Conservation (phyloP, 2,888 invertebrate genomes). For the Elysia crispata region DNA sequence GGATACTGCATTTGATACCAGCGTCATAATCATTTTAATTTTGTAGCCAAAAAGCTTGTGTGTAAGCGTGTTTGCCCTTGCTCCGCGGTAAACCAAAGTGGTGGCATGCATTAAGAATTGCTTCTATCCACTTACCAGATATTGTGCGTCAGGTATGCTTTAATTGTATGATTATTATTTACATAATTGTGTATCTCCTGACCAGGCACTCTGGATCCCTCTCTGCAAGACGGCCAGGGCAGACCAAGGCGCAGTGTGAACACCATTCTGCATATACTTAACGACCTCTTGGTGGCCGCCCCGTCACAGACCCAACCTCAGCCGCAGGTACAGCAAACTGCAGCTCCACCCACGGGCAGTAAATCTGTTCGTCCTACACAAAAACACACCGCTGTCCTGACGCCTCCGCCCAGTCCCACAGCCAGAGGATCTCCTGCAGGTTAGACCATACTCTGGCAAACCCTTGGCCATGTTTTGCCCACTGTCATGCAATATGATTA, state of each 20-base stretch:
- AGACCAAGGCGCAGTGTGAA: conserved; percentile 95
- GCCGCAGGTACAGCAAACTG: neutral
- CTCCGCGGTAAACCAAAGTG: no score
- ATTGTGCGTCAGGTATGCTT: no score
- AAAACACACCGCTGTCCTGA: neutral
- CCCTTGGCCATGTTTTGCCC: no score
- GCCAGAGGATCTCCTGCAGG: neutral
- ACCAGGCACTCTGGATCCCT: conserved; percentile 91
- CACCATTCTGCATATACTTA: conserved; percentile 96
- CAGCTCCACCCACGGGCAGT: no score
- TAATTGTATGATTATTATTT: no score
- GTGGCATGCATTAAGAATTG: no score
- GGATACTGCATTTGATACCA: no score
- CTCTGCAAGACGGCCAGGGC: conserved; percentile 92
- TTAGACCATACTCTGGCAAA: neutral
- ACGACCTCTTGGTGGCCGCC: conserved; percentile 91
- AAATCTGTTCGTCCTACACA: neutral
- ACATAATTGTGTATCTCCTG: neutral
- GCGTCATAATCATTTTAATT: no score
- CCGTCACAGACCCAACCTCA: conserved; percentile 33
- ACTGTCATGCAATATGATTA: no score
- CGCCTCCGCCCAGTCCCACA: conserved; percentile 20
- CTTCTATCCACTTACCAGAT: no score
- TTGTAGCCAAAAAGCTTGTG: no score
- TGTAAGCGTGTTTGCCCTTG: no score